A percentile compares a stretch with the other conserved stretches of the same genome.
These are phyloP conservation scores for Omphaloscelis lunosa DNA, from an alignment of 2,888 invertebrate genomes.

Conservation along the genomic window DNA sequence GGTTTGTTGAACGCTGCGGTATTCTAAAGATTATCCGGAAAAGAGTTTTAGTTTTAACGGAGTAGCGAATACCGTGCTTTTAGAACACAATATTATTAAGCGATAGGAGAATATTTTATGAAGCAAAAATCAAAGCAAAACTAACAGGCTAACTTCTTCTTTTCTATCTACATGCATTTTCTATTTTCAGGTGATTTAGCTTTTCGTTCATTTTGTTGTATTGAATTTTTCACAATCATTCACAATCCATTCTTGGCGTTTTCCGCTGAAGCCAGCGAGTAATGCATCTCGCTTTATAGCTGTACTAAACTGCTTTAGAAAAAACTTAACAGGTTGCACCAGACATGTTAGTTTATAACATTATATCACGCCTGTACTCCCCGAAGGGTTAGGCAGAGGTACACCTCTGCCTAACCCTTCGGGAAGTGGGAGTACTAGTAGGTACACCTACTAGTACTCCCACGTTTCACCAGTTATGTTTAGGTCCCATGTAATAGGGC, in stretches of 20 bases:
- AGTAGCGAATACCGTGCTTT: background rate
- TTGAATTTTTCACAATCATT: constrained; percentile 1
- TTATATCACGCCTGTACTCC: no score
- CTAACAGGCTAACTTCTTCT: background rate
- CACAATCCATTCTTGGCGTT: constrained; percentile 4
- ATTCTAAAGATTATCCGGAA: background rate
- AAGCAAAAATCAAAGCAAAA: no score
- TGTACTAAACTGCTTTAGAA: constrained; percentile 6
- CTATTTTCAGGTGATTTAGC: background rate
- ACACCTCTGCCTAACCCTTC: no score
- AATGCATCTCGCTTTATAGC: constrained; percentile 10
- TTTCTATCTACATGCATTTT: background rate
- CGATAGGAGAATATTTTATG: background rate
- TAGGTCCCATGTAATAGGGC: no score
- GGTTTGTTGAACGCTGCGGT: background rate
- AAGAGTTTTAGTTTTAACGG: background rate
- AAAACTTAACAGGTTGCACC: background rate
- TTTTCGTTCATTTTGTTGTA: background rate
- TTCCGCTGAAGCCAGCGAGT: constrained; percentile 12
- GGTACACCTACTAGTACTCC: no score
- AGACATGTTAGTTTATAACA: background rate
- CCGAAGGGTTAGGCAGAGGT: no score
- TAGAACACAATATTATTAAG: background rate
- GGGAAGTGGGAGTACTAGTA: no score
- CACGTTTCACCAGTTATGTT: no score